Percentiles rank a stretch among this genome's conserved stretches.
phyloP scores from a whole-genome alignment of 2,888 invertebrate species.

The Augiades crinisus region DNA sequence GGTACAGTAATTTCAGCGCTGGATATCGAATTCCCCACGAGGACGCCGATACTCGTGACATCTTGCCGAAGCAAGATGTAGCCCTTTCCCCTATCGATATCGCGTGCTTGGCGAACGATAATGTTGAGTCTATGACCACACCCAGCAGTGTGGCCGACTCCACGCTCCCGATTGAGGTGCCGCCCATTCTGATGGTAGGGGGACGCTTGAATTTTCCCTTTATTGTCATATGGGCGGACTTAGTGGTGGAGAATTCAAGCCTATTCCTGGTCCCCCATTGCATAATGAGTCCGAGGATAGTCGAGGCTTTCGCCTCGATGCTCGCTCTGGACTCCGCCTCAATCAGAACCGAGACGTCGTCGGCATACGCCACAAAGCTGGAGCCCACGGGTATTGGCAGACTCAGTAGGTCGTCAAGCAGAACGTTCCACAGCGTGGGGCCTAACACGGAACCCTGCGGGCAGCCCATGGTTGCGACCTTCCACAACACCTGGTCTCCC shows the following conservation, averaged over 20 bases:
- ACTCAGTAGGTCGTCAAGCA: conserved; percentile 14
- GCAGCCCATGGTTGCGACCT: conserved; percentile 29
- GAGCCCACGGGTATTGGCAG: conserved; percentile 30
- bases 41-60: conserved; percentile 37
- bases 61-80: conserved; percentile 25
- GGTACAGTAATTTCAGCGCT: conserved; percentile 30
- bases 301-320: neutral
- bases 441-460: conserved; percentile 30
- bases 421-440: conserved; percentile 19
- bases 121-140: conserved; percentile 31
- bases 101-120: conserved; percentile 27
- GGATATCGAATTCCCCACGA: conserved; percentile 36
- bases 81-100: conserved; percentile 19
- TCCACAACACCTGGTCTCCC: conserved; percentile 25
- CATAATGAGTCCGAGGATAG: neutral
- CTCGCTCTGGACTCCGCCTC: neutral
- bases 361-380: conserved; percentile 34
- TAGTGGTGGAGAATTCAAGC: conserved; percentile 32
- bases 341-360: conserved; percentile 26
- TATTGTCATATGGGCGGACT: conserved; percentile 30
- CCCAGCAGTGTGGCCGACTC: conserved; percentile 7
- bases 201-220: conserved; percentile 27
- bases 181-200: conserved; percentile 16
- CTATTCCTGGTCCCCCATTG: conserved; percentile 23
- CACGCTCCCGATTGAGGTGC: conserved; percentile 20